Percentiles rank a stretch among this genome's conserved stretches.
Evolutionary conservation across 2,113 vertebrate species (phyloP).

Genomic region (Carassius gibelio): DNA sequence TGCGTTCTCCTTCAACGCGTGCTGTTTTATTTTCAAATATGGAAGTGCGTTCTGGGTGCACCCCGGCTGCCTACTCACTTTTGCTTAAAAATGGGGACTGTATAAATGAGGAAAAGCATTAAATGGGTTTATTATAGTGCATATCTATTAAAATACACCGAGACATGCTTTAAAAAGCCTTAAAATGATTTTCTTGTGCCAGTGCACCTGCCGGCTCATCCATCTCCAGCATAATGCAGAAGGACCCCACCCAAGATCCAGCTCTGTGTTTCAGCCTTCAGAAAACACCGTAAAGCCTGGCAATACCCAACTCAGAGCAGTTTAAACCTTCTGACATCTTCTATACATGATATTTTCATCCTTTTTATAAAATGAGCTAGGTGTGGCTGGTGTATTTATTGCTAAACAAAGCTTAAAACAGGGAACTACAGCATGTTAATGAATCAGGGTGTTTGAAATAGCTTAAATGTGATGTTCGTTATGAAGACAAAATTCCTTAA

Average conservation of each 20-base stretch:
- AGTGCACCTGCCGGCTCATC: slow-evolving; percentile 72
- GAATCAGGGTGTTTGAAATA: background rate
- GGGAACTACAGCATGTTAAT: background rate
- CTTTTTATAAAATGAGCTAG: background rate
- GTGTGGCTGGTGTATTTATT: background rate
- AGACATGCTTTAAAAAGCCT: background rate
- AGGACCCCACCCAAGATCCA: slow-evolving; percentile 81
- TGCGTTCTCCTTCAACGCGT: background rate
- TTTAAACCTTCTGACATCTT: background rate
- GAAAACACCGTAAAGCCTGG: slow-evolving; percentile 16
- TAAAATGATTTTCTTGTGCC: slow-evolving; percentile 19
- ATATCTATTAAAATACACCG: background rate
- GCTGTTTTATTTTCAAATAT: slow-evolving; percentile 32
- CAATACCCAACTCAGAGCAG: slow-evolving; percentile 10
- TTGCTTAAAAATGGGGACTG: background rate
- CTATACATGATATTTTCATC: background rate
- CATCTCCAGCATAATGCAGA: slow-evolving; percentile 80
- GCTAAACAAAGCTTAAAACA: background rate
- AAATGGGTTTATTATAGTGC: background rate
- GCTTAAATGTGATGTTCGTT: background rate
- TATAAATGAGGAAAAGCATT: background rate
- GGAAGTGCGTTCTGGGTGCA: slow-evolving; percentile 12
- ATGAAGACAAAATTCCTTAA: background rate
- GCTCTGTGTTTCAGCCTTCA: slow-evolving; percentile 49
- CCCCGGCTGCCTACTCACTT: background rate